Evolutionary conservation across 2,113 vertebrate genomes (phyloP).

Genomic region (Podiceps cristatus): DNA sequence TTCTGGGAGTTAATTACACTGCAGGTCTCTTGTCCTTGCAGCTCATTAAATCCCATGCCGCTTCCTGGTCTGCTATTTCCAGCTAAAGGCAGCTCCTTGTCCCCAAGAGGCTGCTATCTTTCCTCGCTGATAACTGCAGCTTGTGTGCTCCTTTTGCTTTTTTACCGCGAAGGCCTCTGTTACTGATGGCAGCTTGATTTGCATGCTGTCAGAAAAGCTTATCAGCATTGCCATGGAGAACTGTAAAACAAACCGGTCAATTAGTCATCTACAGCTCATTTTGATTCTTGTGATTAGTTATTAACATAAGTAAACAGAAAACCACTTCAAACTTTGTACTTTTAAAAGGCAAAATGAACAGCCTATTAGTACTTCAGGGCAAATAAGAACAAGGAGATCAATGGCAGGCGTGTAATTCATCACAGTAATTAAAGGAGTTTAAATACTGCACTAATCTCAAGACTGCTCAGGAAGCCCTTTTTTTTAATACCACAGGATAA

Average conservation of each 20-base stretch:
- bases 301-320: slow-evolving; percentile 63
- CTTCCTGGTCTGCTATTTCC: slow-evolving; percentile 15
- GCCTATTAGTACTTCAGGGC: slow-evolving; percentile 37
- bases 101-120: neutral
- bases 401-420: slow-evolving; percentile 46
- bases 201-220: slow-evolving; percentile 1
- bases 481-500: neutral
- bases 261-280: slow-evolving; percentile 51
- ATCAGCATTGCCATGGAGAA: slow-evolving; percentile 5
- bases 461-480: neutral
- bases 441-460: slow-evolving; percentile 36
- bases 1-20: slow-evolving; percentile 65
- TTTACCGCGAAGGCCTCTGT: neutral
- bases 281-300: slow-evolving; percentile 42
- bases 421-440: slow-evolving; percentile 57
- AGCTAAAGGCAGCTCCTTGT: neutral
- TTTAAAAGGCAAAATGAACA: slow-evolving; percentile 60
- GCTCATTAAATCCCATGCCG: slow-evolving; percentile 4
- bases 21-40: slow-evolving; percentile 20
- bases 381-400: slow-evolving; percentile 62
- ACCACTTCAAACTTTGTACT: slow-evolving; percentile 46
- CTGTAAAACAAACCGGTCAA: slow-evolving; percentile 23
- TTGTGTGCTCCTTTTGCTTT: neutral
- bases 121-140: neutral
- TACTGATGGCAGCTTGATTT: slow-evolving; percentile 41